phyloP scores from a whole-genome alignment of 1,140 invertebrate species.

The Bactericera cockerelli region DNA sequence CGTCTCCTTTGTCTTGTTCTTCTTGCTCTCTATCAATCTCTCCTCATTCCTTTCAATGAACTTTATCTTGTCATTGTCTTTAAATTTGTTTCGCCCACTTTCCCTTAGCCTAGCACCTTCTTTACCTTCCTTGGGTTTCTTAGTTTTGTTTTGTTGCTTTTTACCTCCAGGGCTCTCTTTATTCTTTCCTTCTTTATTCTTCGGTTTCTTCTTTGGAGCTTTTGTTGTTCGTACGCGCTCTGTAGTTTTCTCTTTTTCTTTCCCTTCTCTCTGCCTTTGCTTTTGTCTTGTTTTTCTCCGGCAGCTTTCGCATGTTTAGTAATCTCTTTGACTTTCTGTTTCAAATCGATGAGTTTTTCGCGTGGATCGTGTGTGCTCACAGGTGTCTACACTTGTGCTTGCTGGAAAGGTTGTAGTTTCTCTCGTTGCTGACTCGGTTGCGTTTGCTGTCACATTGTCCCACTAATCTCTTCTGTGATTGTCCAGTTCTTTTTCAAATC shows the following conservation, averaged over 20 bases:
- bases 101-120: neutral
- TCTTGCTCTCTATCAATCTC: constrained; percentile 6
- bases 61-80: neutral
- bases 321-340: constrained; percentile 2
- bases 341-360: neutral
- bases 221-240: neutral
- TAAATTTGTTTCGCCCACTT: neutral
- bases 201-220: neutral
- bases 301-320: neutral
- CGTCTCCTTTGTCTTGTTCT: constrained; percentile 43
- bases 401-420: too few relatives aligned
- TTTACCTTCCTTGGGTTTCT: too few relatives aligned
- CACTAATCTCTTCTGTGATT: too few relatives aligned
- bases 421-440: too few relatives aligned
- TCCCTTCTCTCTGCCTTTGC: neutral
- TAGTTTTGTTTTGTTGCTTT: too few relatives aligned
- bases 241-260: constrained; percentile 6
- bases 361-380: too few relatives aligned
- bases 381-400: too few relatives aligned
- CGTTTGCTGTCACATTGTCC: too few relatives aligned
- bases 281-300: too few relatives aligned
- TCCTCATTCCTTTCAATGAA: neutral
- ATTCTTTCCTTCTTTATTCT: neutral
- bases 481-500: neutral
- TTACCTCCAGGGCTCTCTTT: neutral